Evolutionary conservation across 2,113 vertebrate species (phyloP).

Genomic region (Donacobius atricapilla): DNA sequence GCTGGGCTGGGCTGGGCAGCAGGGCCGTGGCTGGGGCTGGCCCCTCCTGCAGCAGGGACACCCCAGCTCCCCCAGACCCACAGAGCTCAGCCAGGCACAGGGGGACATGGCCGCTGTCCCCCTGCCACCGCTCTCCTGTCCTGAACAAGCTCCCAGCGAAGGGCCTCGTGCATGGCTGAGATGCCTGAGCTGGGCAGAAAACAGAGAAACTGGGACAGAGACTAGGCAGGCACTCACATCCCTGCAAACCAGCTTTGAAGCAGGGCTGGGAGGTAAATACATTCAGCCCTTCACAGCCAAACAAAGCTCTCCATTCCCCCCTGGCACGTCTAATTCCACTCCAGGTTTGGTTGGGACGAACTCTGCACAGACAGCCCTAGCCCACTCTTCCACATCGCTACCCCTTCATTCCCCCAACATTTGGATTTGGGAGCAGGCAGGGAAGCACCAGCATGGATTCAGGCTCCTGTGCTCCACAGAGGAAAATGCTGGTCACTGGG

Average conservation of each 20-base stretch:
- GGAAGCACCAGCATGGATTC: not conserved
- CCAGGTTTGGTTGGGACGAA: fast-evolving
- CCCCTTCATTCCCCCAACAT: not conserved
- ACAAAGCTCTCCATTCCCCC: not conserved
- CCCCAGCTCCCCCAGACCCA: not conserved
- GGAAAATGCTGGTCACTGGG: not conserved
- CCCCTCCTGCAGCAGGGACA: not conserved
- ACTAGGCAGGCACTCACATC: not conserved
- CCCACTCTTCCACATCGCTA: fast-evolving
- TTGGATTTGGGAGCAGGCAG: not conserved
- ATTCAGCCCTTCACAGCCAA: not conserved
- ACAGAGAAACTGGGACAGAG: not conserved
- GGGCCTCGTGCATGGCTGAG: fast-evolving
- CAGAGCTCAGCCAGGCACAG: fast-evolving
- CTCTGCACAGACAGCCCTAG: not conserved
- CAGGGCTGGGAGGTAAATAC: not conserved
- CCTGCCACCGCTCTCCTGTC: not conserved
- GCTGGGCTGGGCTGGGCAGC: not conserved
- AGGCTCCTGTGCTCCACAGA: not conserved
- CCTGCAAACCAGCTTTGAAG: not conserved
- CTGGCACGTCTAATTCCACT: not conserved
- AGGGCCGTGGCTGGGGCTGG: not conserved
- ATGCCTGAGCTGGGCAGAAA: not conserved
- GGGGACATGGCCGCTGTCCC: not conserved
- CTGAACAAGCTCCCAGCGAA: fast-evolving